Evolutionary conservation across 2,797 vertebrate species (phyloP).

Genomic region (Neoniphon sammara): DNA sequence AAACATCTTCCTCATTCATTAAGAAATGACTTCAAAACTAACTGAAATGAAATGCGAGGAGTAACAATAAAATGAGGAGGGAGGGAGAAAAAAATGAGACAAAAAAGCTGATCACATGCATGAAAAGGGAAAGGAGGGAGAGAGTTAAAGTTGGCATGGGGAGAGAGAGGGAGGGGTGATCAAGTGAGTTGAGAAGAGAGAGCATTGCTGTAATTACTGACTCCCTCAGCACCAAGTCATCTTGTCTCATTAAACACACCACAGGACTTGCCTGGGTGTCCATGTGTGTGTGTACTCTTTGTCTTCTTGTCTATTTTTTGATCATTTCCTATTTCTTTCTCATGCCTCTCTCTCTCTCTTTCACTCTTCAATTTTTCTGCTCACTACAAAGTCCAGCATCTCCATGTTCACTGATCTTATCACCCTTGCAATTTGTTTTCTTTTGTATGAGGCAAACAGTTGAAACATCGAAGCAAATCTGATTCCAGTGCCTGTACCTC

Average conservation of each 20-base stretch:
- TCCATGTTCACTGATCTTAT: neutral
- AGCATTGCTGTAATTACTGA: slow-evolving; percentile 65
- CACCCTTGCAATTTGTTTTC: neutral
- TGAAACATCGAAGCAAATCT: neutral
- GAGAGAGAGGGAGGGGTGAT: slow-evolving; percentile 22
- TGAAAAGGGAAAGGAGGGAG: neutral
- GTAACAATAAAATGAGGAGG: neutral
- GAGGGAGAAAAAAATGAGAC: neutral
- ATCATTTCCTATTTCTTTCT: slow-evolving; percentile 7
- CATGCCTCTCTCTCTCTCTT: neutral
- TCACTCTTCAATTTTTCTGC: neutral
- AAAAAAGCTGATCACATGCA: neutral
- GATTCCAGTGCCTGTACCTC: too few species aligned
- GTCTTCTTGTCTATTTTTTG: neutral
- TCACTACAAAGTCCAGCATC: slow-evolving; percentile 4
- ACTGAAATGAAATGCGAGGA: too few species aligned
- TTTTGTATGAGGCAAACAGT: neutral
- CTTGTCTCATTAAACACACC: slow-evolving; percentile 50
- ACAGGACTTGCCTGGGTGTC: slow-evolving; percentile 19
- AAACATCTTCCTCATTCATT: too few species aligned
- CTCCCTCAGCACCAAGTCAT: slow-evolving; percentile 37
- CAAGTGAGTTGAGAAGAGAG: slow-evolving; percentile 42
- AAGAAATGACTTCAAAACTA: too few species aligned
- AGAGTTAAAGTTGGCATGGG: slow-evolving; percentile 33
- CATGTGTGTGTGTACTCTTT: neutral